These are phyloP conservation scores for Corythaeola cristata DNA, from an alignment of 2,113 vertebrate genomes.

Conservation along the genomic window DNA sequence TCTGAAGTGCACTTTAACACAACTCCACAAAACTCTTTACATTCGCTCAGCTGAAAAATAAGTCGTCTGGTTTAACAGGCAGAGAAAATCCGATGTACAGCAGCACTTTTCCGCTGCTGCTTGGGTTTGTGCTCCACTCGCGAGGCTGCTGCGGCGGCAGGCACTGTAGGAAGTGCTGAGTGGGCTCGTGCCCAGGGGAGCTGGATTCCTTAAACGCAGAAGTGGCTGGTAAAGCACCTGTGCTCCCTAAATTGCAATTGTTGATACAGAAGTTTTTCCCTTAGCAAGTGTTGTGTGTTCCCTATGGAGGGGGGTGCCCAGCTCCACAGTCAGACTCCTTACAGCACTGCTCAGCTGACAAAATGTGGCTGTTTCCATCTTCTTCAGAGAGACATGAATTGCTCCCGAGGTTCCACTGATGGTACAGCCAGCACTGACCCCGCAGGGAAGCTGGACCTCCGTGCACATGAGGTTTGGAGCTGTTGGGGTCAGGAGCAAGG, in stretches of 20 bases:
- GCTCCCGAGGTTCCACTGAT: not conserved
- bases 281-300: not conserved
- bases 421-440: not conserved
- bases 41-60: not conserved
- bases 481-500: not conserved
- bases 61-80: not conserved
- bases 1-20: not conserved
- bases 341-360: not conserved
- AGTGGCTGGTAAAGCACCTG: not conserved
- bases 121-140: not conserved
- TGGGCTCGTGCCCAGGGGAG: not conserved
- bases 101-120: not conserved
- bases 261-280: not conserved
- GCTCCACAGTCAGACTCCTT: not conserved
- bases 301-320: too few species aligned
- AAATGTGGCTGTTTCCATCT: not conserved
- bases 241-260: accelerated
- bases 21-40: not conserved
- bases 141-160: not conserved
- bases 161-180: not conserved
- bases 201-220: not conserved
- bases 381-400: not conserved
- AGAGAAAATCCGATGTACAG: not conserved
- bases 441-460: not conserved
- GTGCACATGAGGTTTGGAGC: not conserved